Evolutionary conservation across 2,113 vertebrate genomes (phyloP), one percentile per base, ranked within the genome.

Genomic region (Amblyopsis rosae): DNA sequence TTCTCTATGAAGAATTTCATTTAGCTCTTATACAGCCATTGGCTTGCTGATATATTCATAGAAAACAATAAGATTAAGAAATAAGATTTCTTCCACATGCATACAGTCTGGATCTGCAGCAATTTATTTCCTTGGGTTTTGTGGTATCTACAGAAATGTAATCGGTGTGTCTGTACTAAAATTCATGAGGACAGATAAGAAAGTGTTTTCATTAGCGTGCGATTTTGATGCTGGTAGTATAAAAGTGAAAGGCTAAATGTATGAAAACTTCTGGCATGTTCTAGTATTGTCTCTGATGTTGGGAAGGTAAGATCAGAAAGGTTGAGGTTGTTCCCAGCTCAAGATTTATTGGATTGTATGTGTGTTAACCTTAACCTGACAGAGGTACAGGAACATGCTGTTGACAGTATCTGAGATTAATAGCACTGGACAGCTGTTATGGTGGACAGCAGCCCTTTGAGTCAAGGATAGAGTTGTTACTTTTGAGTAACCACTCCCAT

Each of bases 111-210:
- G 75, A 77, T 81, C 73, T 72, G 26, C 54, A 54, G 74, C 81
- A 63, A 75, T 82, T 80, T 78, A 19, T 72, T 73, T 82, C 77
- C 66, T 59, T 62, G 66, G 73, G 82, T 77, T 86, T 82, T 74
- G 84, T 82, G 13, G 75, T 77, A 86, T 86, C 85, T 83, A 87
- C 81, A 86, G 70, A 87, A 90, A 87, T 81, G 70, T 81, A 86
- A 91, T 89, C 85, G 80, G 58, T 69, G 73, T 71, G 70, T 79
- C 76, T 70, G 55, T 78, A 86, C 89, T 89, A 89, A 91, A 90
- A 92, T 92, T 88, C 87, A 91, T 90, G 89, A 89, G 81, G 55
- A 67, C 54, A 75, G 84, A 90, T 87, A 86, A 85, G 84, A 75
- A 8, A 53, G 48, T 76, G 63, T 71, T 81, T 86, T 82, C 80